Percentiles rank a stretch among this genome's conserved stretches.
Evolutionary conservation across 2,888 invertebrate genomes (phyloP).

Genomic region (Cantharis rufa): DNA sequence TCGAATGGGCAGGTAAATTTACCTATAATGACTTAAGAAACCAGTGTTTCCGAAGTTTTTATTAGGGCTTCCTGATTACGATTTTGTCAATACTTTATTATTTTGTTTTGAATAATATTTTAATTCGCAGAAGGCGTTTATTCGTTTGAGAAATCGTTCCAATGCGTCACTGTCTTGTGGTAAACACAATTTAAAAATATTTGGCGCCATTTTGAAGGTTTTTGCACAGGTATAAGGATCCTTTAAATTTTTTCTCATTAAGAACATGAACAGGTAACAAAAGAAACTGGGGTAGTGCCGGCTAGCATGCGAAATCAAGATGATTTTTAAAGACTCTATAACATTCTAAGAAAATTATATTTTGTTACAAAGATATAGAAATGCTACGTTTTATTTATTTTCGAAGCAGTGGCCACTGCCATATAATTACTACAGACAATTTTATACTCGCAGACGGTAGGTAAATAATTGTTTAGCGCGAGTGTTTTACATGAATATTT

Average conservation of each 20-base stretch:
- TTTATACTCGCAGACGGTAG: neutral
- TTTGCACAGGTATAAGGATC: constrained; percentile 42
- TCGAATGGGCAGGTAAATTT: constrained; percentile 30
- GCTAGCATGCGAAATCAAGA: constrained; percentile 47
- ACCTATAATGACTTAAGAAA: constrained; percentile 27
- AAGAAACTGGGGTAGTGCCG: constrained; percentile 40
- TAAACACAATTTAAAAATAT: constrained; percentile 26
- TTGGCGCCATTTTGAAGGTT: constrained; percentile 44
- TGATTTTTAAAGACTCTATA: constrained; percentile 42
- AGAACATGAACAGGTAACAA: constrained; percentile 40
- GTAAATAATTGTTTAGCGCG: neutral
- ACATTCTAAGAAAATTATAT: constrained; percentile 33
- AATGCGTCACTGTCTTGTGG: neutral
- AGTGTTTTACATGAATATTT: neutral
- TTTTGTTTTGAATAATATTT: neutral
- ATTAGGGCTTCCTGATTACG: constrained; percentile 8
- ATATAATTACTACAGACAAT: neutral
- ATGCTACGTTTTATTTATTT: neutral
- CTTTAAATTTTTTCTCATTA: constrained; percentile 48
- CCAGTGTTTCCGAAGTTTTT: constrained; percentile 13
- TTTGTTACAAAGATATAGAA: constrained; percentile 2
- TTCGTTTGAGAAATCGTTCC: neutral
- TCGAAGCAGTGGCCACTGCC: neutral
- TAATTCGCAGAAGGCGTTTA: neutral
- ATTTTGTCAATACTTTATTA: neutral